A percentile compares a stretch with the other conserved stretches of the same genome.
Evolutionary conservation across 2,797 vertebrate species (phyloP).

Genomic region (Sitta carolinensis): DNA sequence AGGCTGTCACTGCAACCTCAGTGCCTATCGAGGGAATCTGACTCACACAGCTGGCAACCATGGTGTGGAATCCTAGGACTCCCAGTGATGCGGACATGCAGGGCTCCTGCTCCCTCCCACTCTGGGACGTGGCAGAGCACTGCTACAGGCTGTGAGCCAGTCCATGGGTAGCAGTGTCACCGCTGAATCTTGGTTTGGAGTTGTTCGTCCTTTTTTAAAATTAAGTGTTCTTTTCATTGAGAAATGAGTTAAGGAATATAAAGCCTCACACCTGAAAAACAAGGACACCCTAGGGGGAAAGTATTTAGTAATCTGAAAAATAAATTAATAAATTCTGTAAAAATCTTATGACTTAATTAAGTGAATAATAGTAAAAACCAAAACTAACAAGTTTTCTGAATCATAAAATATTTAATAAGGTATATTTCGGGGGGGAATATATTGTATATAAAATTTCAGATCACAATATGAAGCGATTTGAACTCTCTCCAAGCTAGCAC

Average conservation of each 20-base stretch:
- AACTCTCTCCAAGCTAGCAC: conserved; percentile 85
- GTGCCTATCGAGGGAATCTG: background rate
- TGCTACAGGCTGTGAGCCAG: rapidly evolving
- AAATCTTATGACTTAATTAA: background rate
- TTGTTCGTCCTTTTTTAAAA: background rate
- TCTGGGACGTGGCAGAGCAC: rapidly evolving
- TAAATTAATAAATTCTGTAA: background rate
- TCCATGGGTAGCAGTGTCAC: rapidly evolving
- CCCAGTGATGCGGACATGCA: rapidly evolving
- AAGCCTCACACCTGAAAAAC: background rate
- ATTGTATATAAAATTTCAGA: conserved; percentile 99
- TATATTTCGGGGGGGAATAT: conserved; percentile 93
- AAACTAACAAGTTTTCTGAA: conserved; percentile 79
- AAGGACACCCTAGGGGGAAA: background rate
- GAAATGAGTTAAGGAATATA: background rate
- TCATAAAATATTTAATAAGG: conserved; percentile 99
- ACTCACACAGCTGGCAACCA: too few species aligned
- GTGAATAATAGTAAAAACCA: conserved; percentile 47
- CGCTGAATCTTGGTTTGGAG: background rate
- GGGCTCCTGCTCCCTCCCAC: background rate
- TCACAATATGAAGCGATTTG: conserved; percentile 96
- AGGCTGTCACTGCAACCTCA: background rate
- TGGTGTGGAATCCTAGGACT: background rate
- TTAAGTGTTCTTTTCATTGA: background rate
- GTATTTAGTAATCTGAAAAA: background rate